Base-by-base conservation (phyloP, 2,113 vertebrate species). In the Petrocephalus zakoni region DNA sequence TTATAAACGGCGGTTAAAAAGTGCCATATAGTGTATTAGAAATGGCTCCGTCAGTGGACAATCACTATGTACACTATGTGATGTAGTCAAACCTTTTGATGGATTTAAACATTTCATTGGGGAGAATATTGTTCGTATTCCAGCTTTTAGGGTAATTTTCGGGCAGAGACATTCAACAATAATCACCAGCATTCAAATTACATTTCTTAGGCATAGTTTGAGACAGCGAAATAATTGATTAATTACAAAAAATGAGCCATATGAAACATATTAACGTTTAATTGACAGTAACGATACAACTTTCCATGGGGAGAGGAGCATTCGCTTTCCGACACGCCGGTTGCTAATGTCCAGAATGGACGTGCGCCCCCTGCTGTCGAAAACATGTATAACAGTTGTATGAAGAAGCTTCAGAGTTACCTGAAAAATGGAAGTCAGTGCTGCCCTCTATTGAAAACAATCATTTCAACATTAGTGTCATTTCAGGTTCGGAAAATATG, bases 21-120 rank as follows among this genome's bases (percentile, higher is more conserved):
- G 68, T 82, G 87, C 87, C 25, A 81, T 82, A 72, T 88, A 81
- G 72, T 82, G 72, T 72, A 75, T 29, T 22, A 29, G 8, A 21
- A 15, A 53, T 7, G 15, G 4, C 53, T 81, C 29, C 29, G 21
- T n/a, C 68, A 19, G 19, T 5, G 51, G 34, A 15, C 15, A 6
- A 22, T 53, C 25, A 17, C 29, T 17, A 9, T 85, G 51, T 78
- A 42, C 34, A 17, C 68, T 75, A 4, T 8, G 52, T 6, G 37
- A 75, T 7, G 34, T 42, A 75, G 72, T 37, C 15, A 78, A 42
- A 19, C 34, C 72, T 19, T 78, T 15, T 34, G 72, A 78, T 78
- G 72, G 72, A 19, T 78, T 78, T 78, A 19, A 78, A 78, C 37
- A 19, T 78, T 78, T 42, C 34, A 78, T 78, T 78, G 42, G 17